Conservation (phyloP, 2,888 invertebrate genomes). For the Leptopilina drosophilae region DNA sequence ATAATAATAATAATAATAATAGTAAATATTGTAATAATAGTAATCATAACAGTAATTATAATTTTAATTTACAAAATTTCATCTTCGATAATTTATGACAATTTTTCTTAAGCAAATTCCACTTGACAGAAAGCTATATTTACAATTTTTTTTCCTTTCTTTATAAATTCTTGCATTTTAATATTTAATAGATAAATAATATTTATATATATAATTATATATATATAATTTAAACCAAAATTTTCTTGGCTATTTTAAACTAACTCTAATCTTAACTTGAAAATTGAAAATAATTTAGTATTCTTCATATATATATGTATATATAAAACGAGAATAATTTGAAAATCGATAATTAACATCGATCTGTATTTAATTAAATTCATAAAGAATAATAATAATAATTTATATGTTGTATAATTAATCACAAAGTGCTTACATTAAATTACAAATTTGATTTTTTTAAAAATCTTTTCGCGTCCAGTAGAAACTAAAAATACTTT, state of each 20-base stretch:
- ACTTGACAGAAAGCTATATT: conserved; percentile 9
- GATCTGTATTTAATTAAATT: not conserved
- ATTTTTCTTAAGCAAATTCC: not conserved
- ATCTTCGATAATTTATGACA: not conserved
- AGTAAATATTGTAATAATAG: too few relatives aligned
- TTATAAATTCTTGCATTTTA: conserved; percentile 10
- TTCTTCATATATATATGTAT: not conserved
- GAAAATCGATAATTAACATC: conserved; percentile 21
- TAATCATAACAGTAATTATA: too few relatives aligned
- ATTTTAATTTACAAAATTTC: not conserved
- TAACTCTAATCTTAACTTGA: not conserved
- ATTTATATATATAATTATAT: not conserved
- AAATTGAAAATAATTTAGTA: conserved; percentile 23
- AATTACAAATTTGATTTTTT: conserved; percentile 29
- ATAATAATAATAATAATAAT: too few relatives aligned
- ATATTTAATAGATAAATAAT: conserved; percentile 29
- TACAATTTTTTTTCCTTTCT: not conserved
- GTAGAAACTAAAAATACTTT: conserved; percentile 32
- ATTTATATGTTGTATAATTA: conserved; percentile 16
- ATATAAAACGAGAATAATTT: conserved; percentile 6
- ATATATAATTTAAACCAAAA: conserved; percentile 11
- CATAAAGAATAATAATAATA: conserved; percentile 1
- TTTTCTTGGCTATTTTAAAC: not conserved
- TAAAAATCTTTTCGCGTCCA: not conserved
- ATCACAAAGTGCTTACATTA: conserved; percentile 33